phyloP scores from a whole-genome alignment of 2,113 vertebrate species.

The Zosterops pallidus region DNA sequence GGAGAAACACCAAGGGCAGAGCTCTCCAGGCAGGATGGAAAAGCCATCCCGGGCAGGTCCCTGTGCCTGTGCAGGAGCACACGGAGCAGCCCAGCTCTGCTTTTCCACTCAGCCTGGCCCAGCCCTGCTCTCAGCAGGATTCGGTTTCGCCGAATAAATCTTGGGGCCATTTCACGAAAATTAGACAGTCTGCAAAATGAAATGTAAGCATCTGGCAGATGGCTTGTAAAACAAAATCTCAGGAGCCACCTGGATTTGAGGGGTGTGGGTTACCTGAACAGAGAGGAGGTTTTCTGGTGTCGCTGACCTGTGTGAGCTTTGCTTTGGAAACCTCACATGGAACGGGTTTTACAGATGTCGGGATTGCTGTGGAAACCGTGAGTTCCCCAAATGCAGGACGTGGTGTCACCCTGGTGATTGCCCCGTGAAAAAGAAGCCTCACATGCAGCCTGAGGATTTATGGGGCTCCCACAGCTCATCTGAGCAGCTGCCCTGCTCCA shows the following conservation, averaged over 20 bases:
- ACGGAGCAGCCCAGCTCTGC: not conserved
- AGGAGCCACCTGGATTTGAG: slow-evolving; percentile 59
- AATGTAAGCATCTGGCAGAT: slow-evolving; percentile 51
- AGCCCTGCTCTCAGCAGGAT: not conserved
- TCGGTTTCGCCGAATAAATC: slow-evolving; percentile 50
- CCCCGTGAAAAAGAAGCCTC: not conserved
- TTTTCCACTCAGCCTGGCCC: not conserved
- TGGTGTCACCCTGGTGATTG: not conserved
- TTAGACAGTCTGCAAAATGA: slow-evolving; percentile 41
- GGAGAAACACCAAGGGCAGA: not conserved
- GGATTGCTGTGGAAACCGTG: not conserved
- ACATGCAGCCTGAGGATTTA: not conserved
- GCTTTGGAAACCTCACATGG: not conserved
- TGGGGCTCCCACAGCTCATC: not conserved
- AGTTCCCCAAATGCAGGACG: not conserved
- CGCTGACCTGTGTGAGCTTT: not conserved
- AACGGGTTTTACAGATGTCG: not conserved
- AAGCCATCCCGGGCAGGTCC: not conserved
- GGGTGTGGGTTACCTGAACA: not conserved
- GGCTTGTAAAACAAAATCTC: slow-evolving; percentile 65
- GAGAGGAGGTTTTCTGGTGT: not conserved
- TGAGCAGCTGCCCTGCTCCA: not conserved
- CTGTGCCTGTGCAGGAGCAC: not conserved
- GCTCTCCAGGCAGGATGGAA: not conserved
- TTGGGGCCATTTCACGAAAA: slow-evolving; percentile 39